Base-by-base conservation (phyloP, 2,113 vertebrate species). In the Vulpes ferrilata region DNA sequence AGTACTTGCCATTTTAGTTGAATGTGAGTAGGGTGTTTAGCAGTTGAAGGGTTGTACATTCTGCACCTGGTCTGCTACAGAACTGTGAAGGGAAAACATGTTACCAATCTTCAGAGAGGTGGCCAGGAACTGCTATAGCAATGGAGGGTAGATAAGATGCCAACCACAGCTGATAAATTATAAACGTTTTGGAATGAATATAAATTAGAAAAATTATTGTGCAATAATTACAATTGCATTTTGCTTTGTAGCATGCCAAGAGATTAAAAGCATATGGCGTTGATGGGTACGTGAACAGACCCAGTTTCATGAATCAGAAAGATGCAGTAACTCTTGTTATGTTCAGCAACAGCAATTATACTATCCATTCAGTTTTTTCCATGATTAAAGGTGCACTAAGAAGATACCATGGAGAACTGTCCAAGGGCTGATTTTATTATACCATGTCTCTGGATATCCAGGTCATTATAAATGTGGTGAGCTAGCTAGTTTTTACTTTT, bases 221-320 rank as follows among this genome's bases (percentile, higher is more conserved):
- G 7, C 7, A 69, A 27, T 82, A 73, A 96, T 93, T 95, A 48
- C 43, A 93, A 84, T 59, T 12, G 22, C 16, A 93, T 95, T 94
- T 98, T 95, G 19, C 59, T 71, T 92, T 83, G 81, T 10, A 90
- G 7, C 12, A 9, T 90, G 53, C 35, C 17, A 76, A 92, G 55
- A 91, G 7, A 76, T 69, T 81, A 81, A 90, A 95, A 94, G 64
- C 2, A 43, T 32, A 84, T 51, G 10, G 12, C 78, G 19, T 22
- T 95, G 38, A 76, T n/a, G 6, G 38, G 30, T 10, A 16, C 2
- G 53, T 67, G 5, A 15, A 92, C 22, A 91, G 91, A 96, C 16
- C 13, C 7, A 48, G 38, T 80, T 96, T 89, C 23, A 93, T 55
- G 11, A 93, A 71, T 93, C 32, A 91, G 82, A 96, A 93, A 65